A percentile compares a stretch with the other conserved stretches of the same genome.
phyloP scores from a whole-genome alignment of 2,888 invertebrate genomes.

The Eupeodes luniger region DNA sequence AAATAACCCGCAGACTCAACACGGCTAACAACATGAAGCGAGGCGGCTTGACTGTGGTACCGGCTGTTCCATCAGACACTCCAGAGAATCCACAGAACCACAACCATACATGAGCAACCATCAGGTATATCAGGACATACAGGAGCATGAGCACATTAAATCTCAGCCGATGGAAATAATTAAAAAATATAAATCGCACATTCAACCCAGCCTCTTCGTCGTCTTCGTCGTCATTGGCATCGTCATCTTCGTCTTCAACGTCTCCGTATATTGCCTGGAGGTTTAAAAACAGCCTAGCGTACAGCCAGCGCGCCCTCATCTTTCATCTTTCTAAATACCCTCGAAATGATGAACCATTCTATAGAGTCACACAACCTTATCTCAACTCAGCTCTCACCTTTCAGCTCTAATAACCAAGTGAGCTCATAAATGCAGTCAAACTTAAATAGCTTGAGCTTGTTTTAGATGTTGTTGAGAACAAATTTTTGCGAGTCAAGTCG shows the following conservation, averaged over 20 bases:
- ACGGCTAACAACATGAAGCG: not conserved
- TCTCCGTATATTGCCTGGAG: slow-evolving; percentile 52
- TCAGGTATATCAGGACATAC: slow-evolving; percentile 45
- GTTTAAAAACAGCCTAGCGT: slow-evolving; percentile 37
- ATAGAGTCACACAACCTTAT: slow-evolving; percentile 16
- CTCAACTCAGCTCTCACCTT: not conserved
- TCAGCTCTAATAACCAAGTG: slow-evolving; percentile 11
- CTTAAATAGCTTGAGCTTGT: slow-evolving; percentile 64
- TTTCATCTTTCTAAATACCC: slow-evolving; percentile 76
- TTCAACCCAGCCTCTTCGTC: slow-evolving; percentile 72
- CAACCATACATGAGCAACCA: not conserved
- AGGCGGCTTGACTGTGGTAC: not conserved
- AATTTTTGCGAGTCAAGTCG: not conserved
- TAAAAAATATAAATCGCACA: slow-evolving; percentile 76
- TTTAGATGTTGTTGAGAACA: slow-evolving; percentile 24
- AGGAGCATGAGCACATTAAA: slow-evolving; percentile 69
- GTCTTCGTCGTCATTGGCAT: not conserved
- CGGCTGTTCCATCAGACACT: too few relatives aligned
- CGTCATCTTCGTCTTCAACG: not conserved
- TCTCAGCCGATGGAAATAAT: slow-evolving; percentile 73
- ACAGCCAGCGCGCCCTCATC: slow-evolving; percentile 65
- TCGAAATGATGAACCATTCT: slow-evolving; percentile 53
- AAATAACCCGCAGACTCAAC: slow-evolving; percentile 68
- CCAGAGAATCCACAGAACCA: not conserved
- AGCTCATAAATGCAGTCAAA: slow-evolving; percentile 53